These are phyloP conservation scores for Acrocephalus arundinaceus DNA, from an alignment of 2,113 vertebrate species.

Conservation along the genomic window DNA sequence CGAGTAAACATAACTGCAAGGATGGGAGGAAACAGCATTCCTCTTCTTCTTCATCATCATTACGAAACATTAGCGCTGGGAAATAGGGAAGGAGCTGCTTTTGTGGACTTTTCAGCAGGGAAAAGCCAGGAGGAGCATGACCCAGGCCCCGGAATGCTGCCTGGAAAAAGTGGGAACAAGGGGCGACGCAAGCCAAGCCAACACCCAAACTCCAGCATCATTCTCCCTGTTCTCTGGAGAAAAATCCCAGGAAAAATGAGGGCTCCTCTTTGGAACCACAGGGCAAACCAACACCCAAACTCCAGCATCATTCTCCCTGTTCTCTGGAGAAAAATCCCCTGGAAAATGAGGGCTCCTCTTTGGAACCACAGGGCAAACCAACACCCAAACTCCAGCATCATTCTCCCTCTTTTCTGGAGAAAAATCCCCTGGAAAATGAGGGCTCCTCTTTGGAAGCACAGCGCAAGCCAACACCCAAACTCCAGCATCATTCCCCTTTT, in stretches of 20 bases:
- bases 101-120: background rate
- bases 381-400: background rate
- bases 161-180: background rate
- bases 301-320: background rate
- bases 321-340: background rate
- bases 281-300: background rate
- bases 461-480: background rate
- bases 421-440: accelerated
- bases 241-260: accelerated
- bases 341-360: too few species aligned
- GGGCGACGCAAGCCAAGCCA: background rate
- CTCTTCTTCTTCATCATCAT: background rate
- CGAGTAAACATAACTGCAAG: conserved; percentile 1
- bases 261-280: background rate
- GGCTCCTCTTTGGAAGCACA: background rate
- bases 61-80: background rate
- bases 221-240: too few species aligned
- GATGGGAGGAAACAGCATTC: background rate
- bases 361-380: background rate
- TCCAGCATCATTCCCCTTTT: background rate
- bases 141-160: background rate
- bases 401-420: too few species aligned
- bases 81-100: background rate
- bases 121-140: accelerated
- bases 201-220: background rate